phyloP scores from a whole-genome alignment of 2,888 invertebrate species.

The Sinelater perroti region DNA sequence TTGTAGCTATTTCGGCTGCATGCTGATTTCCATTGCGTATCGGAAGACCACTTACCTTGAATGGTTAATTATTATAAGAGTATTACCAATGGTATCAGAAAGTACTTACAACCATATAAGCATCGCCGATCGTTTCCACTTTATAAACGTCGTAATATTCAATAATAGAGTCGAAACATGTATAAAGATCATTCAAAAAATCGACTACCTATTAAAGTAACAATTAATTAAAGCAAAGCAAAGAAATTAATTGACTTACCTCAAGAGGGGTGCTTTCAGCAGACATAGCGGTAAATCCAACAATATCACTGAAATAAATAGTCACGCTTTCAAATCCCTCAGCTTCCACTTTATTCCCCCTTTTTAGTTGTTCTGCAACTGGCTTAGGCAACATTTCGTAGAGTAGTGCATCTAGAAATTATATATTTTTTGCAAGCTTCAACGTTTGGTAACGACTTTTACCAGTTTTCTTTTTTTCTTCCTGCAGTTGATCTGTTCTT shows the following conservation, averaged over 20 bases:
- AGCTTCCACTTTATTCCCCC: constrained; percentile 87
- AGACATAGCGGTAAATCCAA: constrained; percentile 92
- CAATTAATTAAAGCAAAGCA: not conserved
- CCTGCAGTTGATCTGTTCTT: constrained; percentile 89
- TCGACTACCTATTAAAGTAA: constrained; percentile 78
- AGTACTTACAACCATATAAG: constrained; percentile 86
- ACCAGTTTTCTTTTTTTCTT: constrained; percentile 97
- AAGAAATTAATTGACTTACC: constrained; percentile 62
- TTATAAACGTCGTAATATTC: constrained; percentile 94
- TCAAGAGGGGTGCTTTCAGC: constrained; percentile 90
- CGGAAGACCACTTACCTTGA: constrained; percentile 85
- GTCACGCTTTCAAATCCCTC: constrained; percentile 92
- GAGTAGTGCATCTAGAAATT: constrained; percentile 75
- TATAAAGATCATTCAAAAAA: constrained; percentile 92
- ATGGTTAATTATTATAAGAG: not conserved
- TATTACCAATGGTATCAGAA: not conserved
- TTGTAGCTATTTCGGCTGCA: constrained; percentile 92
- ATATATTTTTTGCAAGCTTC: not conserved
- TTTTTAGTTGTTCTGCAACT: constrained; percentile 92
- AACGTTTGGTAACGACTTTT: constrained; percentile 6
- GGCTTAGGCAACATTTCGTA: constrained; percentile 89
- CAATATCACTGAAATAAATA: constrained; percentile 95
- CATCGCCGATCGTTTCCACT: constrained; percentile 92
- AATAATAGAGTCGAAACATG: constrained; percentile 93
- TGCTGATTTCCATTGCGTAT: constrained; percentile 88